phyloP scores from a whole-genome alignment of 2,888 invertebrate species.

The Phorcus lineatus region DNA sequence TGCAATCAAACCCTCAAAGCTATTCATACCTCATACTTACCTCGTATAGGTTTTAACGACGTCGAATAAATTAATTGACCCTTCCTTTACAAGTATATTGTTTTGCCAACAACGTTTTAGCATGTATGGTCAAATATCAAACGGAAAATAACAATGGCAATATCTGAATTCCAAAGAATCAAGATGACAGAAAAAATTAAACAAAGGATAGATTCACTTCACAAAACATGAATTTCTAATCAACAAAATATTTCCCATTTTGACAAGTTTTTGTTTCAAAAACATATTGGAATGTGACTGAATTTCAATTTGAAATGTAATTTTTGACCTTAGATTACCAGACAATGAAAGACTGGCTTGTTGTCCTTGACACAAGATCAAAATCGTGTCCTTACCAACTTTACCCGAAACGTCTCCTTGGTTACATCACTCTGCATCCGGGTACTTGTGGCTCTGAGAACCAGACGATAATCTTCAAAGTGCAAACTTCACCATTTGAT shows the following conservation, averaged over 20 bases:
- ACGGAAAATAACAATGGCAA: too few relatives aligned
- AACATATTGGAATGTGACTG: too few relatives aligned
- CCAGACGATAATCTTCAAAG: not conserved
- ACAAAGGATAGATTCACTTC: too few relatives aligned
- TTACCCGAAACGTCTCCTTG: not conserved
- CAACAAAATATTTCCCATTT: too few relatives aligned
- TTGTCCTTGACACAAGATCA: not conserved
- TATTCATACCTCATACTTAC: not conserved
- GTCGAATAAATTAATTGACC: too few relatives aligned
- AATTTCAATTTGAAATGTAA: not conserved
- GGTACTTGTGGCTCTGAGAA: not conserved
- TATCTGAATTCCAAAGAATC: too few relatives aligned
- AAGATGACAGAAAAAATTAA: too few relatives aligned
- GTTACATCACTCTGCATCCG: conserved; percentile 12
- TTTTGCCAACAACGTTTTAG: too few relatives aligned
- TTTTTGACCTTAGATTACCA: conserved; percentile 1
- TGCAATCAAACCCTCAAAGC: too few relatives aligned
- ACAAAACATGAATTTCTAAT: too few relatives aligned
- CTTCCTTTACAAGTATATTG: too few relatives aligned
- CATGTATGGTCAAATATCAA: too few relatives aligned
- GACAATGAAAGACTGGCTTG: not conserved
- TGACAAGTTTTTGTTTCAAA: not conserved
- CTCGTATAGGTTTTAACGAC: not conserved
- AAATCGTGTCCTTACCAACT: conserved; percentile 8
- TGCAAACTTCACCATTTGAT: conserved; percentile 13